Percentiles rank a stretch among this genome's conserved stretches.
Evolutionary conservation across 2,888 invertebrate genomes (phyloP).

Genomic region (Oegoconia quadripuncta): DNA sequence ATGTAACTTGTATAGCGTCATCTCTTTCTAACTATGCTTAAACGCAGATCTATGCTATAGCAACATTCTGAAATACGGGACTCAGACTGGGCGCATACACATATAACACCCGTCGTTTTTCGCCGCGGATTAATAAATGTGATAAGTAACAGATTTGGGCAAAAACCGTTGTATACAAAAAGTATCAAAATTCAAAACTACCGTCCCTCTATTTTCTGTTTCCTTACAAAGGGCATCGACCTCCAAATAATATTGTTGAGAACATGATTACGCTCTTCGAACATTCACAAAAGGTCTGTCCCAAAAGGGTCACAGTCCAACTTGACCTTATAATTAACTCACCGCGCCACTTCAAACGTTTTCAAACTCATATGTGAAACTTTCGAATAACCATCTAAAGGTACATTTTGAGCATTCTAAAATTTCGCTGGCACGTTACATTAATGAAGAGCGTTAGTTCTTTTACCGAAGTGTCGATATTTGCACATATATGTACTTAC

Average conservation of each 20-base stretch:
- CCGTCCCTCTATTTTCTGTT: background rate
- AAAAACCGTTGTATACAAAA: no score
- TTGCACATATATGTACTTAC: no score
- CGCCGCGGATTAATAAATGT: no score
- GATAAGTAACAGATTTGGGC: constrained; percentile 8
- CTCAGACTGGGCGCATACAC: no score
- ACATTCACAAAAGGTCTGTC: constrained; percentile 43
- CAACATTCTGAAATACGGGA: no score
- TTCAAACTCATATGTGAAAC: constrained; percentile 31
- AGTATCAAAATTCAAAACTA: background rate
- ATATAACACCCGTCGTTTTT: no score
- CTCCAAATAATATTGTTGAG: constrained; percentile 35
- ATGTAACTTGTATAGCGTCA: no score
- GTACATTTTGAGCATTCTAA: background rate
- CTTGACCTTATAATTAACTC: constrained; percentile 68
- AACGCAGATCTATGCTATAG: no score
- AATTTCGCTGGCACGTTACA: background rate
- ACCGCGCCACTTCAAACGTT: constrained; percentile 53
- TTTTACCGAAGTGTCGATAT: no score
- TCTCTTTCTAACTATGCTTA: no score
- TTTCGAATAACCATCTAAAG: background rate
- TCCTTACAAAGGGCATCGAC: constrained; percentile 41
- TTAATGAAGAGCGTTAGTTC: background rate
- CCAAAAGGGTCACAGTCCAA: constrained; percentile 53
- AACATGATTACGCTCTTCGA: constrained; percentile 40